These are phyloP conservation scores for Craseonycteris thonglongyai DNA, from an alignment of 2,113 vertebrate species.

Conservation along the genomic window DNA sequence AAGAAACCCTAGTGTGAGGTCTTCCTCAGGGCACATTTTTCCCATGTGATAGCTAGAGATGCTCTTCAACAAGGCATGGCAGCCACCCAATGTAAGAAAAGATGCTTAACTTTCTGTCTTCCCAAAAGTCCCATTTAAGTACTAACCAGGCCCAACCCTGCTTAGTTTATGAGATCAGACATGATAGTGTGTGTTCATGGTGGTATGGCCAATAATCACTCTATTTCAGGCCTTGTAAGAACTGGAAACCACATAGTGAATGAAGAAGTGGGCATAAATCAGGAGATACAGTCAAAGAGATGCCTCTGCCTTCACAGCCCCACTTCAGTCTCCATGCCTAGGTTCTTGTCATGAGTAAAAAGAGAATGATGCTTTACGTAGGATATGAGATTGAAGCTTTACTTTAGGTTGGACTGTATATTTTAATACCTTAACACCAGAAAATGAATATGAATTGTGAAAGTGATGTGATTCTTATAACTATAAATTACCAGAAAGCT, in stretches of 20 bases:
- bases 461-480: not conserved
- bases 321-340: not conserved
- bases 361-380: not conserved
- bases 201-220: not conserved
- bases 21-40: not conserved
- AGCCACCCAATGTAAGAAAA: not conserved
- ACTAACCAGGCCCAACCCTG: too few species aligned
- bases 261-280: not conserved
- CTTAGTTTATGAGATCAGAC: too few species aligned
- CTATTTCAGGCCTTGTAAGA: not conserved
- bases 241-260: not conserved
- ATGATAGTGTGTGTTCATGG: too few species aligned
- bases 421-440: not conserved
- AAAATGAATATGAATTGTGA: not conserved
- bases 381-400: not conserved
- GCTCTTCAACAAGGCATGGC: not conserved
- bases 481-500: not conserved
- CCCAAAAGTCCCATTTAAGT: too few species aligned
- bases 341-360: not conserved
- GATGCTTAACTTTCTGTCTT: not conserved
- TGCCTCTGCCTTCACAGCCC: not conserved
- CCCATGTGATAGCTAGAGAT: not conserved
- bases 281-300: not conserved
- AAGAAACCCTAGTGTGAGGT: not conserved
- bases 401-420: not conserved